These are phyloP conservation scores for Salvelinus namaycush DNA, from an alignment of 2,113 vertebrate genomes.

Conservation along the genomic window DNA sequence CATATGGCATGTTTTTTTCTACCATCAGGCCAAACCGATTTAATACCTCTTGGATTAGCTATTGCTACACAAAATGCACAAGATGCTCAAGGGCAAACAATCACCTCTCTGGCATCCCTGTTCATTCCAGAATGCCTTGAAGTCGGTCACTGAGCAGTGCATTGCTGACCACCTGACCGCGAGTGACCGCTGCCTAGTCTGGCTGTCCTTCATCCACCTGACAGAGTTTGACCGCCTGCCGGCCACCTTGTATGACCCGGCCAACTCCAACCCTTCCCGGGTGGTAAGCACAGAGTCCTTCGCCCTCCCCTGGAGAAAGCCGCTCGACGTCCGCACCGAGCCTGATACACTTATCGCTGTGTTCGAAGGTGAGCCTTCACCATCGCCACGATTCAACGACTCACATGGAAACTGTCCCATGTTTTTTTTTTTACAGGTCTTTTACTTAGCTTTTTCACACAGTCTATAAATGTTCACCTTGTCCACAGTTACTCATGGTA, in stretches of 20 bases:
- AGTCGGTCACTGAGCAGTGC: slow-evolving; percentile 61
- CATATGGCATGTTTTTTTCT: too few relatives aligned
- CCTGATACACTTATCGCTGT: slow-evolving; percentile 79
- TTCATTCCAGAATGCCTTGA: slow-evolving; percentile 79
- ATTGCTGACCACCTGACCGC: slow-evolving; percentile 35
- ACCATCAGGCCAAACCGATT: too few relatives aligned
- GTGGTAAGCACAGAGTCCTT: slow-evolving; percentile 84
- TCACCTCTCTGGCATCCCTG: not conserved
- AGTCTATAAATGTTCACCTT: not conserved
- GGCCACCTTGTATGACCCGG: slow-evolving; percentile 81
- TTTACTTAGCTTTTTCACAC: too few relatives aligned
- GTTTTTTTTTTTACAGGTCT: too few relatives aligned
- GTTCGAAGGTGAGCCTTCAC: slow-evolving; percentile 80
- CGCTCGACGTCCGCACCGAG: slow-evolving; percentile 79
- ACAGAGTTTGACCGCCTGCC: slow-evolving; percentile 87
- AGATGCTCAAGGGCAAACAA: too few relatives aligned
- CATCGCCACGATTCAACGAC: too few relatives aligned
- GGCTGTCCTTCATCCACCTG: slow-evolving; percentile 91
- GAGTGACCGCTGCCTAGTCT: slow-evolving; percentile 84
- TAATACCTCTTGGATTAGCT: too few relatives aligned
- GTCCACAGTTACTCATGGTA: not conserved
- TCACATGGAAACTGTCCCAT: too few relatives aligned
- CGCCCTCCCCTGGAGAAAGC: slow-evolving; percentile 85
- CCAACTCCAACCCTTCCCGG: slow-evolving; percentile 80
- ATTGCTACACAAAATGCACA: too few relatives aligned